A percentile compares a stretch with the other conserved stretches of the same genome.
Conservation (phyloP, 2,888 invertebrate genomes). For the Hirtodrosophila alboralis region DNA sequence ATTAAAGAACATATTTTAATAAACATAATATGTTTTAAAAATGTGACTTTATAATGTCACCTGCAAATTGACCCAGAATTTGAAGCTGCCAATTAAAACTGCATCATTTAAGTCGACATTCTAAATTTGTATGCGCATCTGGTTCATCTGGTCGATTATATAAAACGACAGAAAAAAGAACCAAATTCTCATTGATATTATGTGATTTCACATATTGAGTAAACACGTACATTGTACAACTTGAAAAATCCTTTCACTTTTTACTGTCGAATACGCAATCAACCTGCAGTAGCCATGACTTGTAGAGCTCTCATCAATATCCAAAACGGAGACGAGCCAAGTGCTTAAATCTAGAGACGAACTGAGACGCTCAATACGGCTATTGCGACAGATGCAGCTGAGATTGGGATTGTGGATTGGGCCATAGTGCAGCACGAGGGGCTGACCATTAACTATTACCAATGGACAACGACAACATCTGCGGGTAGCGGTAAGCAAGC, state of each 20-base stretch:
- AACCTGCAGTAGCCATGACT: constrained; percentile 44
- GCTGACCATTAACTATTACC: constrained; percentile 52
- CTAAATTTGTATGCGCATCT: constrained; percentile 10
- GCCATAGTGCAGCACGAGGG: constrained; percentile 16
- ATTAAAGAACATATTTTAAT: too few relatives aligned
- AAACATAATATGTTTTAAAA: too few relatives aligned
- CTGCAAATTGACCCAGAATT: constrained; percentile 7
- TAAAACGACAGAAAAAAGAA: not conserved
- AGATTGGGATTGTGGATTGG: constrained; percentile 16
- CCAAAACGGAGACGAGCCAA: constrained; percentile 22
- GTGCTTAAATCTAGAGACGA: constrained; percentile 29
- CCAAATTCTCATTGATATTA: constrained; percentile 45
- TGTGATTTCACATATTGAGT: constrained; percentile 16
- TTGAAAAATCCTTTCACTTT: constrained; percentile 76
- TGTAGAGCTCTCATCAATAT: constrained; percentile 45
- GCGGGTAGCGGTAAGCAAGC: constrained; percentile 3
- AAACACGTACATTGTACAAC: constrained; percentile 5
- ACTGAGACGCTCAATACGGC: constrained; percentile 59
- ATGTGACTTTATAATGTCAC: not conserved
- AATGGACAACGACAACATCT: constrained; percentile 17
- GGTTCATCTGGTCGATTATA: constrained; percentile 18
- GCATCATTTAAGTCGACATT: constrained; percentile 28
- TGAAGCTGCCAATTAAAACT: constrained; percentile 2
- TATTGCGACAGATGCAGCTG: constrained; percentile 58
- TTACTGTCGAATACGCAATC: constrained; percentile 32